Conservation (phyloP, 2,113 vertebrate species). For the Halcyon senegalensis region DNA sequence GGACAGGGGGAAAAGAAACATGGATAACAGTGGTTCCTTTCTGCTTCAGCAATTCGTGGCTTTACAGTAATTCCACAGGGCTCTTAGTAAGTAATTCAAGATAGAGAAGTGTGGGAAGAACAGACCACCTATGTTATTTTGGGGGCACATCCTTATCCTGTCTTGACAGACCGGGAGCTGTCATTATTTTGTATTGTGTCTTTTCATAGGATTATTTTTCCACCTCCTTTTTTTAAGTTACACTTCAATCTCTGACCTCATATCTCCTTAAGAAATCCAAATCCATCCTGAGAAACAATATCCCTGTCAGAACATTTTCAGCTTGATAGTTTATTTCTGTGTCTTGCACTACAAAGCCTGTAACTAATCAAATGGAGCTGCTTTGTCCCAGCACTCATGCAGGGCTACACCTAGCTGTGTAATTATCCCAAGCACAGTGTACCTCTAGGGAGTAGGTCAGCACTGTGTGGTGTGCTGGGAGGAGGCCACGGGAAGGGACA, state of each 20-base stretch:
- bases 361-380: not conserved
- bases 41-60: not conserved
- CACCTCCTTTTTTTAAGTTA: not conserved
- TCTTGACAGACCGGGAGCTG: rapidly evolving
- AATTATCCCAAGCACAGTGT: rapidly evolving
- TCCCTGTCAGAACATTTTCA: not conserved
- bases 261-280: not conserved
- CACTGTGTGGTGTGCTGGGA: rapidly evolving
- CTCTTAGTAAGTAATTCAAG: not conserved
- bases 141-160: not conserved
- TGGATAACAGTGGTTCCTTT: not conserved
- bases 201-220: not conserved
- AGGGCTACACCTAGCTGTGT: not conserved
- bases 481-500: rapidly evolving
- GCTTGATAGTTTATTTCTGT: not conserved
- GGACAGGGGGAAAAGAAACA: not conserved
- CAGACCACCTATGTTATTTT: not conserved
- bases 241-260: not conserved
- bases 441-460: not conserved
- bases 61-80: not conserved
- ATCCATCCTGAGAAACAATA: not conserved
- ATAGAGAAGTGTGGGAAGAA: not conserved
- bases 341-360: not conserved
- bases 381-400: not conserved
- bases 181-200: not conserved